phyloP scores from a whole-genome alignment of 2,113 vertebrate genomes.

The Nycticorax nycticorax region DNA sequence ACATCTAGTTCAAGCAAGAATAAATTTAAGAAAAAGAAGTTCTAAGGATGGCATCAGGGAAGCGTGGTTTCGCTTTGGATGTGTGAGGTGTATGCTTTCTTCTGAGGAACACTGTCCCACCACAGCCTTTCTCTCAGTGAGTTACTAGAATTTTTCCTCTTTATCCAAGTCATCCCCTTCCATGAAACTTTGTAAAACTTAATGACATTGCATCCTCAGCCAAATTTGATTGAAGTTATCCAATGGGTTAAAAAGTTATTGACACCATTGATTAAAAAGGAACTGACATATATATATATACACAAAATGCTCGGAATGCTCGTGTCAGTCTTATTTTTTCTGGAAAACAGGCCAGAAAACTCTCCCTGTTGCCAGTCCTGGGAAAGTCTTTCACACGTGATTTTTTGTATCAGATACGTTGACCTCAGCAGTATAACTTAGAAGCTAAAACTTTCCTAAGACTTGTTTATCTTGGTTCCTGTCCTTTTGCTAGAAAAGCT shows the following conservation, averaged over 20 bases:
- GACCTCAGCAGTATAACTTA: not conserved
- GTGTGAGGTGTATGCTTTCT: not conserved
- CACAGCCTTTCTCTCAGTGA: not conserved
- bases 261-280: not conserved
- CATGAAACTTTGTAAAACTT: not conserved
- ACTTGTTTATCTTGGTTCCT: not conserved
- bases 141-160: not conserved
- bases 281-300: rapidly evolving
- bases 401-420: not conserved
- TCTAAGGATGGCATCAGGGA: not conserved
- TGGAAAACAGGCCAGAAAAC: not conserved
- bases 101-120: not conserved
- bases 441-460: not conserved
- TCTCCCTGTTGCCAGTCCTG: not conserved
- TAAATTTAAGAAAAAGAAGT: not conserved
- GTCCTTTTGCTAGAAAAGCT: not conserved
- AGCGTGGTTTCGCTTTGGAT: not conserved
- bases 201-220: not conserved
- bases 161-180: not conserved
- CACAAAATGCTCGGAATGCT: not conserved
- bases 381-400: not conserved
- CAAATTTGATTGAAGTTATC: not conserved
- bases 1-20: not conserved
- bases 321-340: not conserved
- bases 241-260: not conserved